Percentiles rank a stretch among this genome's conserved stretches.
Evolutionary conservation across 2,113 vertebrate species (phyloP).

Genomic region (Genyomyrus donnyi): DNA sequence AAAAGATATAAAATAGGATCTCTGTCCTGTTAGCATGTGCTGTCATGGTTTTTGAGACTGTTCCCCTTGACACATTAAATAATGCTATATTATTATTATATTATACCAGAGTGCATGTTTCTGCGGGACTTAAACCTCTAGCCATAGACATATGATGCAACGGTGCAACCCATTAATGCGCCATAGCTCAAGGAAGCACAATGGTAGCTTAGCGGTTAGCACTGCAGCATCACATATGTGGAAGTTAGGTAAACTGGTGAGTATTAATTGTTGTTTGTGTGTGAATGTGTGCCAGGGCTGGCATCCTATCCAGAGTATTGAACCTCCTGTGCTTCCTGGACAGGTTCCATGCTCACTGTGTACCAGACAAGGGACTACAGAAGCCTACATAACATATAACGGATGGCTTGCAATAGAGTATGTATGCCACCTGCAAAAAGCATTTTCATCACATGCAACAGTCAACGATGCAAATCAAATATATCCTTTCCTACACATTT

Average conservation of each 20-base stretch:
- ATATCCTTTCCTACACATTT: slow-evolving; percentile 11
- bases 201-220: not conserved
- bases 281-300: not conserved
- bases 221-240: not conserved
- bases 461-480: not conserved
- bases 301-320: not conserved
- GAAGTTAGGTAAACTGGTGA: not conserved
- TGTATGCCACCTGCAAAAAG: not conserved
- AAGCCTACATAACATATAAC: not conserved
- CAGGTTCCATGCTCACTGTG: not conserved
- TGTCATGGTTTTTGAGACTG: not conserved
- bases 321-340: not conserved
- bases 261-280: not conserved
- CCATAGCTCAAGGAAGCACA: not conserved
- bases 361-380: not conserved
- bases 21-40: not conserved
- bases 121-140: not conserved
- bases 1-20: not conserved
- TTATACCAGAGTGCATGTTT: not conserved
- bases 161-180: not conserved
- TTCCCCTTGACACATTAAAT: not conserved
- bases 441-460: not conserved
- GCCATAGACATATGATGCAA: not conserved
- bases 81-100: not conserved
- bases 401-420: not conserved